phyloP scores from a whole-genome alignment of 2,113 vertebrate species.

The Brachyhypopomus gauderio region DNA sequence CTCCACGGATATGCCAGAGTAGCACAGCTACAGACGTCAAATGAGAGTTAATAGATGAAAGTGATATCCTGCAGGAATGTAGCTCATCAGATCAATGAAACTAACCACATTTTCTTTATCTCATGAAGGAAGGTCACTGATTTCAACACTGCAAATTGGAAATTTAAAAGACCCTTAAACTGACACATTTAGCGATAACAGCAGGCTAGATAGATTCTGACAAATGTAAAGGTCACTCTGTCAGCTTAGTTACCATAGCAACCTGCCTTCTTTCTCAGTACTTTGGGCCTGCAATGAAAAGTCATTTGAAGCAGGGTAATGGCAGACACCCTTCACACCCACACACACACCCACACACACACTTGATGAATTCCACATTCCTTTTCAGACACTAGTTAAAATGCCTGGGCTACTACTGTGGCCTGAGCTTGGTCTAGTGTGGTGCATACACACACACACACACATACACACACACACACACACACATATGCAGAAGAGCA shows the following conservation, averaged over 20 bases:
- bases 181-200: slow-evolving; percentile 24
- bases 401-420: no score
- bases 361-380: background rate
- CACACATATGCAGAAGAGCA: slow-evolving; percentile 1
- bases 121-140: no score
- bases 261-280: slow-evolving; percentile 30
- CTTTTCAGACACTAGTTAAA: no score
- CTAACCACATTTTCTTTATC: no score
- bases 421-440: background rate
- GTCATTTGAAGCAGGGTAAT: background rate
- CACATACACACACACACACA: slow-evolving; percentile 26
- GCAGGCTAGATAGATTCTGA: slow-evolving; percentile 23
- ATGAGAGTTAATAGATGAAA: no score
- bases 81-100: no score
- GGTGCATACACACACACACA: slow-evolving; percentile 17
- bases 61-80: no score
- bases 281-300: slow-evolving; percentile 31
- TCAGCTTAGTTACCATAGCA: slow-evolving; percentile 44
- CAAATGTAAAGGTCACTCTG: slow-evolving; percentile 14
- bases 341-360: slow-evolving; percentile 30
- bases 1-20: no score
- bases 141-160: no score
- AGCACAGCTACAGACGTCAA: no score
- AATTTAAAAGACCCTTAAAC: no score
- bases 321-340: background rate